Conservation (phyloP, 2,797 vertebrate genomes). For the Ctenopoma kingsleyae region DNA sequence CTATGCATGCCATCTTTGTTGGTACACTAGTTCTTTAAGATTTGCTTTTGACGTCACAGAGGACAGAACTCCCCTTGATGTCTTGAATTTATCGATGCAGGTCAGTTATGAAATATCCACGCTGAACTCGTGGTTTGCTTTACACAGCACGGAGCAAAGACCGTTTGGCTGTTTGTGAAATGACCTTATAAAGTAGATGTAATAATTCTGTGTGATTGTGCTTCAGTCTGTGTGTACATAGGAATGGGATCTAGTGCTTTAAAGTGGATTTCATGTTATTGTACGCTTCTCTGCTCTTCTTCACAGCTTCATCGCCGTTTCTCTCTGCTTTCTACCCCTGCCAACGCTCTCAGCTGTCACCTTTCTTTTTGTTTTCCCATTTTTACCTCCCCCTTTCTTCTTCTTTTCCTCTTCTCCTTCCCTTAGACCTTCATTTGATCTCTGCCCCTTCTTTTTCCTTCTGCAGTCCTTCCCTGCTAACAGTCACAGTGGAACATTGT, state of each 20-base stretch:
- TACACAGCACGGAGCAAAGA: slow-evolving; percentile 36
- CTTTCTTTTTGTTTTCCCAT: slow-evolving; percentile 21
- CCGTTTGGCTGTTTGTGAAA: slow-evolving; percentile 52
- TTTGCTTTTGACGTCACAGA: slow-evolving; percentile 49
- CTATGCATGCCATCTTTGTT: slow-evolving; percentile 84
- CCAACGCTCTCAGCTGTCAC: neutral
- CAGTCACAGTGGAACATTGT: slow-evolving; percentile 16
- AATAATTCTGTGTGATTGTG: slow-evolving; percentile 64
- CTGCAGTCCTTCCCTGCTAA: neutral
- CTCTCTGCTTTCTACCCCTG: slow-evolving; percentile 28
- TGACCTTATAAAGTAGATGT: slow-evolving; percentile 69
- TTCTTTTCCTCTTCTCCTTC: slow-evolving; percentile 12
- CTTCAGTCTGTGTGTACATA: slow-evolving; percentile 74
- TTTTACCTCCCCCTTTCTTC: neutral
- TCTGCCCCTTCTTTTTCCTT: neutral
- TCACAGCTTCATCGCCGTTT: neutral
- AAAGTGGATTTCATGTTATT: slow-evolving; percentile 64
- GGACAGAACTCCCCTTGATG: slow-evolving; percentile 16
- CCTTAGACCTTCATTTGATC: slow-evolving; percentile 13
- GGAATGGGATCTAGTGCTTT: slow-evolving; percentile 57
- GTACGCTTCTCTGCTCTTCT: slow-evolving; percentile 32
- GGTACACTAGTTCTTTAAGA: slow-evolving; percentile 68
- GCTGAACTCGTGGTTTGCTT: slow-evolving; percentile 44
- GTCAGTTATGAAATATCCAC: slow-evolving; percentile 45
- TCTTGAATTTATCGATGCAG: slow-evolving; percentile 50